Conservation (phyloP, 1,140 invertebrate species). For the Macrotrachela quadricornifera region DNA sequence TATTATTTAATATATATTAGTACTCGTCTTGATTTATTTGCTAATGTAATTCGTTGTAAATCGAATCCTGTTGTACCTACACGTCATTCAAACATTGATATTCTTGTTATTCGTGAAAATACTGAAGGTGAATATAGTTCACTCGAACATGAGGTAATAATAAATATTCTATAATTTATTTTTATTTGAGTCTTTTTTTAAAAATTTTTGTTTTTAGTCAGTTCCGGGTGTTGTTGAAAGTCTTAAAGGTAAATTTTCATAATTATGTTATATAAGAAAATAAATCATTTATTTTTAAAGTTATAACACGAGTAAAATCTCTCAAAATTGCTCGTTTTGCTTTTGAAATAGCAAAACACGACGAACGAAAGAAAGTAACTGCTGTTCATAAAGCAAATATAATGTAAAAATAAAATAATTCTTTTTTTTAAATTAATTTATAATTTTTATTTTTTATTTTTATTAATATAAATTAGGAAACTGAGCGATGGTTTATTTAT, state of each 20-base stretch:
- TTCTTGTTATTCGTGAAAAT: slow-evolving; percentile 88
- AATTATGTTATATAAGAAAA: no score
- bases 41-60: slow-evolving; percentile 89
- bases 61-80: slow-evolving; percentile 69
- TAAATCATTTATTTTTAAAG: slow-evolving; percentile 34
- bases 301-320: slow-evolving; percentile 66
- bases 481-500: slow-evolving; percentile 84
- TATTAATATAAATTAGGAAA: slow-evolving; percentile 41
- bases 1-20: slow-evolving; percentile 18
- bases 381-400: slow-evolving; percentile 93
- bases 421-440: neutral
- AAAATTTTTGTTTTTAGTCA: slow-evolving; percentile 32
- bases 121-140: slow-evolving; percentile 96
- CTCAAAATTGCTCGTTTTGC: slow-evolving; percentile 92
- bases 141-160: slow-evolving; percentile 61
- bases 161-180: no score
- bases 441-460: neutral
- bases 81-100: slow-evolving; percentile 72
- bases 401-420: slow-evolving; percentile 36
- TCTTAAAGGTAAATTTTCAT: slow-evolving; percentile 57
- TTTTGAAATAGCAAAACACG: slow-evolving; percentile 89
- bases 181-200: no score
- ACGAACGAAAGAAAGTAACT: slow-evolving; percentile 53
- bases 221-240: slow-evolving; percentile 81
- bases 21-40: slow-evolving; percentile 72